Evolutionary conservation across 2,888 invertebrate genomes (phyloP).

Genomic region (Hemicrepidius hirtus): DNA sequence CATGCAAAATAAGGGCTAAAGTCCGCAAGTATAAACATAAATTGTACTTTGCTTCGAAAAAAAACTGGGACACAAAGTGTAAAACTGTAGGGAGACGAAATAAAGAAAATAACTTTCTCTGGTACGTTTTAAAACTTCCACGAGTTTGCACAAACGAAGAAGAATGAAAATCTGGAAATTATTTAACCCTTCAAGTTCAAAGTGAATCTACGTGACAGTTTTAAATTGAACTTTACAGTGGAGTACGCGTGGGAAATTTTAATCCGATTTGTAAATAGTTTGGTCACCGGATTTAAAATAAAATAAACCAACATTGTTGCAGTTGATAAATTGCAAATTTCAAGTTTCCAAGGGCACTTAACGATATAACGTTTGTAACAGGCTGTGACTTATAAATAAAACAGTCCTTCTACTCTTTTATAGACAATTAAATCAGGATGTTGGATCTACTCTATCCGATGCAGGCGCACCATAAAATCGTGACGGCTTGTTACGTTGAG

Average conservation of each 20-base stretch:
- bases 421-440: constrained; percentile 56
- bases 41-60: constrained; percentile 35
- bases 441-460: constrained; percentile 48
- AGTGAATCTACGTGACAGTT: no score
- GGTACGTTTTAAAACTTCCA: constrained; percentile 5
- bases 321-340: constrained; percentile 36
- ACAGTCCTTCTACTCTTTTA: constrained; percentile 50
- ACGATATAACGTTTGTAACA: constrained; percentile 39
- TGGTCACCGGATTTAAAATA: not conserved
- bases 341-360: constrained; percentile 39
- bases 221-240: no score
- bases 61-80: constrained; percentile 5
- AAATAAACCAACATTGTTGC: constrained; percentile 30
- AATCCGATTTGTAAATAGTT: no score
- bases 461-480: constrained; percentile 54
- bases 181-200: constrained; percentile 31
- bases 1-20: constrained; percentile 57
- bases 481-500: constrained; percentile 53
- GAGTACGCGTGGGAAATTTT: no score
- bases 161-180: constrained; percentile 6
- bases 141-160: not conserved
- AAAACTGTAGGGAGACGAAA: not conserved
- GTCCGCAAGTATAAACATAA: constrained; percentile 49
- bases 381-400: constrained; percentile 51
- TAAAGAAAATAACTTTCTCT: constrained; percentile 6